Evolutionary conservation across 2,888 invertebrate species (phyloP).

Genomic region (Dasypolia templi): DNA sequence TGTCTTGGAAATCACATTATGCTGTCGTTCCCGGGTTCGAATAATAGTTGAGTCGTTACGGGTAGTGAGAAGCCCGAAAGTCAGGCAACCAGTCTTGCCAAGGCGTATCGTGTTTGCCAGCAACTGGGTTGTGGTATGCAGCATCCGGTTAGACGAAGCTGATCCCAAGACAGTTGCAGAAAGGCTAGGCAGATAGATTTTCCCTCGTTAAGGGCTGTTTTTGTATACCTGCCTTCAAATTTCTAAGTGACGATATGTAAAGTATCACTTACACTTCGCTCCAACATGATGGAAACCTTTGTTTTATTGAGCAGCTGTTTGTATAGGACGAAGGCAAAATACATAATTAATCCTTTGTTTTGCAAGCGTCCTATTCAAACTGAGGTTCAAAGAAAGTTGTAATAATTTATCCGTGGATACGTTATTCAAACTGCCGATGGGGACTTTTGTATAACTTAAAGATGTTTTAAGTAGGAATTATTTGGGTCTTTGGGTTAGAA

Average conservation of each 20-base stretch:
- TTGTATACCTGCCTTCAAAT: background rate
- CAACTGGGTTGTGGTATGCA: background rate
- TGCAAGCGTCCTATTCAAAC: conserved; percentile 43
- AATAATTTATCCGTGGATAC: conserved; percentile 42
- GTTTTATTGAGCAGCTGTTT: conserved; percentile 56
- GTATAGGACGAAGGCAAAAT: conserved; percentile 35
- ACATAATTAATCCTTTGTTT: conserved; percentile 47
- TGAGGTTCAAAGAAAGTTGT: conserved; percentile 23
- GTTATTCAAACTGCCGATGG: too few relatives aligned
- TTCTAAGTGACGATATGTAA: conserved; percentile 3
- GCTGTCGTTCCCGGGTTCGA: background rate
- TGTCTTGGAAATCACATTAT: background rate
- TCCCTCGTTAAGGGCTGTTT: background rate
- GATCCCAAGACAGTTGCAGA: background rate
- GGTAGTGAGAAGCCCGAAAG: background rate
- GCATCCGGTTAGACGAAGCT: background rate
- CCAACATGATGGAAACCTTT: conserved; percentile 25
- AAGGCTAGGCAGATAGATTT: background rate
- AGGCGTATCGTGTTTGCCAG: background rate
- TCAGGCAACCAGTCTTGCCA: background rate
- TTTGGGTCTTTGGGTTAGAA: background rate
- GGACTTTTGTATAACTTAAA: conserved; percentile 3
- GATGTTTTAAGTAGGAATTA: conserved; percentile 2
- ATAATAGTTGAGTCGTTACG: too few relatives aligned
- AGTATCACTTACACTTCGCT: background rate